These are phyloP conservation scores for Agriopis aurantiaria DNA, from an alignment of 2,888 invertebrate species.

Conservation along the genomic window DNA sequence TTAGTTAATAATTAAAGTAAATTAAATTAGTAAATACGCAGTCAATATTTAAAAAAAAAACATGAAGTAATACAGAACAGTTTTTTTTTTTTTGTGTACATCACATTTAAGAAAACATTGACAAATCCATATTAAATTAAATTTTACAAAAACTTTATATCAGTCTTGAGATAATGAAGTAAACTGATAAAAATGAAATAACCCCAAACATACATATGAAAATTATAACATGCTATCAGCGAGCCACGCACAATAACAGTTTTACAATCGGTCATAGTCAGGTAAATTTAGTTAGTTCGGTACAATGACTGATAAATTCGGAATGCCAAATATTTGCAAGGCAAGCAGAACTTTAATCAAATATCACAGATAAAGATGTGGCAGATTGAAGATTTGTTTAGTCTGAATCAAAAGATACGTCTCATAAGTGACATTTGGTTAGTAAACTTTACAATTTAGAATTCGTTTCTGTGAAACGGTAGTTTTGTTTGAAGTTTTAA, in stretches of 20 bases:
- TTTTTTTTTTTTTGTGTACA: too few relatives aligned
- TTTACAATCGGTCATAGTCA: not conserved
- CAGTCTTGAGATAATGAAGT: too few relatives aligned
- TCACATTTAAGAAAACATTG: too few relatives aligned
- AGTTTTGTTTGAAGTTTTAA: conserved; percentile 19
- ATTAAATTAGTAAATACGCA: too few relatives aligned
- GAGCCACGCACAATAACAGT: not conserved
- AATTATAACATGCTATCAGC: too few relatives aligned
- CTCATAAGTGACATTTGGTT: conserved; percentile 26
- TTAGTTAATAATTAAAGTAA: too few relatives aligned
- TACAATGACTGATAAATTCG: conserved; percentile 26
- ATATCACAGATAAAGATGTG: conserved; percentile 14
- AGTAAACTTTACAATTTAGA: conserved; percentile 24
- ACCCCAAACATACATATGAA: too few relatives aligned
- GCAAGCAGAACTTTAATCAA: conserved; percentile 6
- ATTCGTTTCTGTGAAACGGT: conserved; percentile 24
- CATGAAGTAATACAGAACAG: too few relatives aligned
- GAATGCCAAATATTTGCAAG: conserved; percentile 12
- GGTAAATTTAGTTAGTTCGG: not conserved
- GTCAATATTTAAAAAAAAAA: too few relatives aligned
- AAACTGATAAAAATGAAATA: too few relatives aligned
- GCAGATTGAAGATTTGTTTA: conserved; percentile 33
- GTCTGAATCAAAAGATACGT: conserved; percentile 26
- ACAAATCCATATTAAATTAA: too few relatives aligned
- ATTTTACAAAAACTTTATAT: too few relatives aligned